These are phyloP conservation scores for Auanema freiburgensis DNA, from an alignment of 2,888 invertebrate genomes.

Conservation along the genomic window DNA sequence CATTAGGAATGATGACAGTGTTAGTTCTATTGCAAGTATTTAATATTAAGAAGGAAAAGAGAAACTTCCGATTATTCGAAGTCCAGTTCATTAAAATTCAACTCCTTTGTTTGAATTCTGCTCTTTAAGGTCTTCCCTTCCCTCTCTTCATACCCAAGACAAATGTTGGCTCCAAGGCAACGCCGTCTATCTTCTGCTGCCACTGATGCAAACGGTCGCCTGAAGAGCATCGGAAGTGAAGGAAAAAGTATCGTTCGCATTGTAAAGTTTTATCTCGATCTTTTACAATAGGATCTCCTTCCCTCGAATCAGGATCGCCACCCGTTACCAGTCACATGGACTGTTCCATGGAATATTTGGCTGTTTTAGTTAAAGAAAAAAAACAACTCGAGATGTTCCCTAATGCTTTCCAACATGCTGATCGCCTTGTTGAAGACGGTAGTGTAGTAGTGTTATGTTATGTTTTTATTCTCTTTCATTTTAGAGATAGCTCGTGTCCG, in stretches of 20 bases:
- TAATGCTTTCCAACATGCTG: conserved; percentile 51
- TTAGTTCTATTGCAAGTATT: not conserved
- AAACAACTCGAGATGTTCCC: conserved; percentile 53
- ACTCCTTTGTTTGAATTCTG: not conserved
- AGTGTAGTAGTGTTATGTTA: not conserved
- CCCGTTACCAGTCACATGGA: conserved; percentile 8
- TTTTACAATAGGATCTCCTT: conserved; percentile 4
- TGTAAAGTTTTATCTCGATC: not conserved
- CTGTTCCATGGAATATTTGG: conserved; percentile 45
- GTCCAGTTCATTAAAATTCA: not conserved
- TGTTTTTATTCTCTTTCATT: conserved; percentile 56
- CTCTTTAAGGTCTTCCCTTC: conserved; percentile 2
- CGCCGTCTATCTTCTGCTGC: conserved; percentile 2
- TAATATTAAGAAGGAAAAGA: not conserved
- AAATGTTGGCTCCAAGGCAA: not conserved
- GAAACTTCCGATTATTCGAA: not conserved
- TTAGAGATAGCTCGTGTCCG: conserved; percentile 96
- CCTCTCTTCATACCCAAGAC: not conserved
- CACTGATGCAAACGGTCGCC: not conserved
- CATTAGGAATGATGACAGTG: conserved; percentile 4
- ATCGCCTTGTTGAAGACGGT: conserved; percentile 58
- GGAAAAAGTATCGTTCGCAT: not conserved
- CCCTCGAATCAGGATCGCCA: conserved; percentile 8
- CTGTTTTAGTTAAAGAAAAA: conserved; percentile 52
- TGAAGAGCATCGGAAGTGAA: conserved; percentile 6